Conservation (phyloP, 2,888 invertebrate species). For the Patella pellucida region DNA sequence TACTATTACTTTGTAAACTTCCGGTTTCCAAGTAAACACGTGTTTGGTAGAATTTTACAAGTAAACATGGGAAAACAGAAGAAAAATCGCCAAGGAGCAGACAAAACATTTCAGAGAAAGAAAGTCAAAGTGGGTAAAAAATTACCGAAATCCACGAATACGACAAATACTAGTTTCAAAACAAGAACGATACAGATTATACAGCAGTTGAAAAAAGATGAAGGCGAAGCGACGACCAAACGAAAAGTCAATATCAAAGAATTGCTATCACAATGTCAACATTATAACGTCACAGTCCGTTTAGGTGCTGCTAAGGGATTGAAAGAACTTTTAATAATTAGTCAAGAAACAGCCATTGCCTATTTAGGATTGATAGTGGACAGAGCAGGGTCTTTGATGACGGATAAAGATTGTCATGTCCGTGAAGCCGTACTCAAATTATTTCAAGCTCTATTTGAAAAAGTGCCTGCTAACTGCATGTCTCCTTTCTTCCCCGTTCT, state of each 20-base stretch:
- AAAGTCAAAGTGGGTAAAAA: conserved; percentile 85
- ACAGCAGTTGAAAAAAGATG: conserved; percentile 78
- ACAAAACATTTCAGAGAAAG: conserved; percentile 81
- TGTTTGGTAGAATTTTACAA: not conserved
- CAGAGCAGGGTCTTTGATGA: conserved; percentile 78
- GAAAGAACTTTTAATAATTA: conserved; percentile 73
- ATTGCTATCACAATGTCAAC: conserved; percentile 79
- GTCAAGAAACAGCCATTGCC: conserved; percentile 74
- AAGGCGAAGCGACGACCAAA: conserved; percentile 77
- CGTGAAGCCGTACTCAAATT: conserved; percentile 74
- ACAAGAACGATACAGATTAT: conserved; percentile 89
- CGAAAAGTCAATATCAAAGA: conserved; percentile 82
- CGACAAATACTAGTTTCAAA: conserved; percentile 90
- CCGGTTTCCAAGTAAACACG: not conserved
- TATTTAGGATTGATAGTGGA: conserved; percentile 80
- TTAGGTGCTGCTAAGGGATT: conserved; percentile 76
- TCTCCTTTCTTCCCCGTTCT: conserved; percentile 83
- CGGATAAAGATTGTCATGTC: conserved; percentile 80
- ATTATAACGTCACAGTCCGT: conserved; percentile 81
- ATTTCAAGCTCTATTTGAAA: conserved; percentile 62
- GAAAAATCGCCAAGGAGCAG: conserved; percentile 5
- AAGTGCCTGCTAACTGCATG: conserved; percentile 44
- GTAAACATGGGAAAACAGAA: conserved; percentile 2
- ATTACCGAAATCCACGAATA: conserved; percentile 88
- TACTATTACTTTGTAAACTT: not conserved